Base-by-base conservation (phyloP, 2,113 vertebrate species). In the Caracal caracal region DNA sequence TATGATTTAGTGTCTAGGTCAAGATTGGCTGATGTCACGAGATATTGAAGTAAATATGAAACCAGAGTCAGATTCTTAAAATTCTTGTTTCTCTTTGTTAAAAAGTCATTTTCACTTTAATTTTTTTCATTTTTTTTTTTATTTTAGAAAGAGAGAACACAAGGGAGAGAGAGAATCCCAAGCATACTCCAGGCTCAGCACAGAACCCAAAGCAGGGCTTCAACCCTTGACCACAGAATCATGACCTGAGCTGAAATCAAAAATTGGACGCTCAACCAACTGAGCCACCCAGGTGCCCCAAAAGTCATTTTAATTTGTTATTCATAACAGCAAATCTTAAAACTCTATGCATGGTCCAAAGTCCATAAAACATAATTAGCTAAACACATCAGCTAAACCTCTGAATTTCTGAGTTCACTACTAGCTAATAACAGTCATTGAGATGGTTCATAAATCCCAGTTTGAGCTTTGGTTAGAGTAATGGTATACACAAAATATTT, bases 311-410 rank as follows among this genome's bases (percentile, higher is more conserved):
- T 90, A 2, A 49, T 93, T 87, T 81, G 66, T 43, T 59, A 26
- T 56, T 90, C 35, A 70, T 80, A 76, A 92, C 78, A 92, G 43
- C 2, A 51, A 78, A 82, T 82, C 51, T 65, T 76, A 59, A 70
- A 95, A 93, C 86, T 33, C 19, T 68, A 33, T 28, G 56, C 33
- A 82, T 61, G 78, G 53, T 49, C 70, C 40, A 63, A 85, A 93
- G 82, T 76, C 2, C 49, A 28, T 13, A 61, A 93, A 91, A 88
- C 3, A 70, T 33, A 30, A 90, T 80, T 10, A 47, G 20, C 26
- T 81, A 13, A 2, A 37, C 6, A 4, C 10, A 3, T 65, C 33
- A 63, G 56, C 20, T 28, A 61, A 15, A n/a, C 22, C 6, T 68
- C 33, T 35, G 15, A 24, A 12, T 6, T 66, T 16, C 3, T 5